These are phyloP conservation scores for Chaunax sp. DNA, from an alignment of 2,797 vertebrate species.

Conservation along the genomic window DNA sequence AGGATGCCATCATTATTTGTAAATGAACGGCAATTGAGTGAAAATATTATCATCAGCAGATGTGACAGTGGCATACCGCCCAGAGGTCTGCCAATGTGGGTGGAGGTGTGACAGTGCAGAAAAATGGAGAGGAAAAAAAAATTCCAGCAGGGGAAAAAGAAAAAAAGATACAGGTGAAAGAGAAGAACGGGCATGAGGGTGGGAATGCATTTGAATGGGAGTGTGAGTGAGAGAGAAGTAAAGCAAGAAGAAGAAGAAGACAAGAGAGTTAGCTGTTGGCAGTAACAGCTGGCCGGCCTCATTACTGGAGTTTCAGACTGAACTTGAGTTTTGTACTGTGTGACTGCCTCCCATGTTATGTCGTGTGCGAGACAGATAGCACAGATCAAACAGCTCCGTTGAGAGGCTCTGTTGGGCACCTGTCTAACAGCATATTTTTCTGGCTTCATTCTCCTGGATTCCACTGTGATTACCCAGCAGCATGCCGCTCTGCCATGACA, in stretches of 20 bases:
- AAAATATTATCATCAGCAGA: constrained; percentile 76
- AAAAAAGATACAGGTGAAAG: constrained; percentile 1
- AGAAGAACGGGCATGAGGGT: constrained; percentile 40
- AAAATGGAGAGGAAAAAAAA: constrained; percentile 4
- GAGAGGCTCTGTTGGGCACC: constrained; percentile 72
- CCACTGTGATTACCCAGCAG: constrained; percentile 69
- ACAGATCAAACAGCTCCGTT: constrained; percentile 57
- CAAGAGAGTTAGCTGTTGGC: constrained; percentile 44
- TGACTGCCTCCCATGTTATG: constrained; percentile 25
- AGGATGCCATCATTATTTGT: constrained; percentile 58
- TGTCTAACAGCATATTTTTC: constrained; percentile 67
- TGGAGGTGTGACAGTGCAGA: constrained; percentile 22
- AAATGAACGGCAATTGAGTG: constrained; percentile 65
- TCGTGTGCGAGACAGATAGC: constrained; percentile 42
- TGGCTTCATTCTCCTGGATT: constrained; percentile 60
- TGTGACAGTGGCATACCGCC: constrained; percentile 57
- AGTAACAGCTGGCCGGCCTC: constrained; percentile 52
- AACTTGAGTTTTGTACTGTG: constrained; percentile 33
- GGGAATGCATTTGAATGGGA: constrained; percentile 30
- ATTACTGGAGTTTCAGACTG: constrained; percentile 16
- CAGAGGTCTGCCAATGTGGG: constrained; percentile 40
- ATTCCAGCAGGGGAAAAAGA: constrained; percentile 8
- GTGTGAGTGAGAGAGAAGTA: constrained; percentile 26
- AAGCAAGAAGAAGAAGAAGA: constrained; percentile 26
- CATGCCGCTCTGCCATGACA: constrained; percentile 66